Evolutionary conservation across 2,113 vertebrate genomes (phyloP), one percentile per base, ranked within the genome.

Genomic region (Myotis brandtii): DNA sequence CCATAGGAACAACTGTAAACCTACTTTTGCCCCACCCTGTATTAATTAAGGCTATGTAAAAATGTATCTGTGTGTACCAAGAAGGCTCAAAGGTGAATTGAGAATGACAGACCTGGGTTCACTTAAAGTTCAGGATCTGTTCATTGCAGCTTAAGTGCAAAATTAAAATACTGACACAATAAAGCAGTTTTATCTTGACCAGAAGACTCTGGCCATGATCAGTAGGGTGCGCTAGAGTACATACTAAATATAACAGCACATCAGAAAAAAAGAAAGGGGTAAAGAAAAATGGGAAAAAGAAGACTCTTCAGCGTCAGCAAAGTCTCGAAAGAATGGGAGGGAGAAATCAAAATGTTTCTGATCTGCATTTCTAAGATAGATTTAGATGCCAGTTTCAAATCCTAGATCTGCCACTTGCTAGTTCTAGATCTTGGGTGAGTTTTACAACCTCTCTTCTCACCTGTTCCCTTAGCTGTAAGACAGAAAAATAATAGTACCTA

Each of bases 171-270:
- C 0, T 40, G 52, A 88, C 56, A 66, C 34, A 95, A 66, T n/a
- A 52, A 66, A 79, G 40, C 17, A 64, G 17, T 88, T 95, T 94
- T 81, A 85, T 76, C 46, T 85, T 64, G 40, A 72, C 76, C 52
- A 96, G 64, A 30, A 86, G 67, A 73, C 94, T 89, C 86, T 82
- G 12, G 46, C 25, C 91, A 54, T 18, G 21, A 89, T 64, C 96
- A 86, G 54, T 76, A 96, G 95, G 37, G 83, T 86, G 69, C 62
- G 80, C 69, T 88, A n/a, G 59, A 92, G 73, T 76, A 77, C 43
- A 85, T 12, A 88, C 6, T 67, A 90, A 52, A 52, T 59, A 80
- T 20, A 81, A 76, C 0, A 32, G 20, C 59, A 54, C 1, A 4
- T 30, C 3, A 14, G 16, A 2, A 52, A 48, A 48, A 90, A 32